Evolutionary conservation across 2,797 vertebrate genomes (phyloP).

Genomic region (Apogon hyalosoma): DNA sequence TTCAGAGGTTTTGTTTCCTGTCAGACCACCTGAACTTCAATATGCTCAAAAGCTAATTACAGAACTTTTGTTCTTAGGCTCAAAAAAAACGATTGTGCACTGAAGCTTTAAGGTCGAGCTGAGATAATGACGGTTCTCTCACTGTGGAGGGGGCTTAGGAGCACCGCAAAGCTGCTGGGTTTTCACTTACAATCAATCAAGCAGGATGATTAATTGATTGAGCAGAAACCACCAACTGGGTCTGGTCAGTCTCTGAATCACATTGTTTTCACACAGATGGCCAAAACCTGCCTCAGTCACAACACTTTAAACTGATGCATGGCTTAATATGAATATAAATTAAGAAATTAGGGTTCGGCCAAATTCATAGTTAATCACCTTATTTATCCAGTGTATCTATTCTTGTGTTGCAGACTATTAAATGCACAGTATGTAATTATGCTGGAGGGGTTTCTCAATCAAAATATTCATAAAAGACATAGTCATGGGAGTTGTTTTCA

Average conservation of each 20-base stretch:
- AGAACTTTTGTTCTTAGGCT: too few species aligned
- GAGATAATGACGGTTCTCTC: conserved; percentile 27
- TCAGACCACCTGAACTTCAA: too few species aligned
- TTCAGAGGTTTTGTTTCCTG: too few species aligned
- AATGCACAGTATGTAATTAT: too few species aligned
- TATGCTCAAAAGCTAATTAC: too few species aligned
- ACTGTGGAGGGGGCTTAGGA: conserved; percentile 2
- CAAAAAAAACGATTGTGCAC: too few species aligned
- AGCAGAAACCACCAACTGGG: conserved; percentile 18
- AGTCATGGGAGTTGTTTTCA: too few species aligned
- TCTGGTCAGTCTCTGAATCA: conserved; percentile 11
- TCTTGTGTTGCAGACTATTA: too few species aligned
- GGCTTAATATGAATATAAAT: neutral
- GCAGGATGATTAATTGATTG: conserved; percentile 53
- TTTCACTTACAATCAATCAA: conserved; percentile 57
- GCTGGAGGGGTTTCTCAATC: too few species aligned
- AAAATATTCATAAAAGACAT: too few species aligned
- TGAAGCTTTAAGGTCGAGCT: conserved; percentile 21
- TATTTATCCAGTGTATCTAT: neutral
- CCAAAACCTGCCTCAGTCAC: neutral
- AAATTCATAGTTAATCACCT: neutral
- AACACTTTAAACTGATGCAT: neutral
- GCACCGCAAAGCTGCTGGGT: conserved; percentile 15
- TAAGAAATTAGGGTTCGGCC: neutral
- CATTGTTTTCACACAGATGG: conserved; percentile 15